Percentiles rank a stretch among this genome's conserved stretches.
Evolutionary conservation across 2,888 invertebrate genomes (phyloP).

Genomic region (Onthophagus sagittarius): DNA sequence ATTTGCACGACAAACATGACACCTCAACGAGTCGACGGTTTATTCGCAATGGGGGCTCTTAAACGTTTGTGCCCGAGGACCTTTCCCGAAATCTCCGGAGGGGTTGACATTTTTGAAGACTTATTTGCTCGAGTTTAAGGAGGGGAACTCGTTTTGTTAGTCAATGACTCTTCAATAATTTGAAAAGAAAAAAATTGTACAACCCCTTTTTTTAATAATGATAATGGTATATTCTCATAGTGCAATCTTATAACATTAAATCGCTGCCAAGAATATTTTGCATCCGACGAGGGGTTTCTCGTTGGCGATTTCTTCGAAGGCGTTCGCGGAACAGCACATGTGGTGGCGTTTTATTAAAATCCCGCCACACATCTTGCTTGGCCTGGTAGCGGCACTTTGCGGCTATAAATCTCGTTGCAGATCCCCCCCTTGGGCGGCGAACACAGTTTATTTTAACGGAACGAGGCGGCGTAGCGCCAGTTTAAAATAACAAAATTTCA

Average conservation of each 20-base stretch:
- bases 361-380: neutral
- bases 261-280: neutral
- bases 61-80: neutral
- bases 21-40: constrained; percentile 21
- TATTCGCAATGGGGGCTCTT: neutral
- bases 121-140: neutral
- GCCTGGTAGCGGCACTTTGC: neutral
- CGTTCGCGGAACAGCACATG: constrained; percentile 2
- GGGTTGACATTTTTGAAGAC: neutral
- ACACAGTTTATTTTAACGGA: constrained; percentile 19
- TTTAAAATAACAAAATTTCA: constrained; percentile 32
- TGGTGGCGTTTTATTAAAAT: constrained; percentile 11
- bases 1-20: constrained; percentile 24
- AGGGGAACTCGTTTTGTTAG: neutral
- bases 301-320: constrained; percentile 1
- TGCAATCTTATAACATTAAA: neutral
- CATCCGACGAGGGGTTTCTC: neutral
- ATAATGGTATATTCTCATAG: neutral
- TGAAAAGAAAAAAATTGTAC: neutral
- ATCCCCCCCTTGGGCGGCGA: neutral
- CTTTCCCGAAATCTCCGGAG: neutral
- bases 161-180: neutral
- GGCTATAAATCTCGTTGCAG: constrained; percentile 18
- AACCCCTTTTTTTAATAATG: neutral
- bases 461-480: constrained; percentile 19